These are phyloP conservation scores for Copidosoma floridanum DNA, from an alignment of 1,140 invertebrate species.

Conservation along the genomic window DNA sequence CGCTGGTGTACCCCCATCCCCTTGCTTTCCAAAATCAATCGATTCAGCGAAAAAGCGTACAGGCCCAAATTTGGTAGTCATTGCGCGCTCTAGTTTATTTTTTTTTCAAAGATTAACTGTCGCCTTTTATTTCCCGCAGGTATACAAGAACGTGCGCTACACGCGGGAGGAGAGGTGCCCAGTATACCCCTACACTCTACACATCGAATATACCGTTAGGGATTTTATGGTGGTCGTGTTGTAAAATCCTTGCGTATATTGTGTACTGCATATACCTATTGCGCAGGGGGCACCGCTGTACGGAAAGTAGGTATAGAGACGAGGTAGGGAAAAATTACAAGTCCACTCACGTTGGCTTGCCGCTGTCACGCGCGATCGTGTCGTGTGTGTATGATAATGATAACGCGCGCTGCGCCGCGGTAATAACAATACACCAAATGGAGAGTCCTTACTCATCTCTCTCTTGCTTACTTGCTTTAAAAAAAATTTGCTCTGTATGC, in stretches of 20 bases:
- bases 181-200: too few relatives aligned
- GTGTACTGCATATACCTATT: too few relatives aligned
- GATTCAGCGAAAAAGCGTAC: too few relatives aligned
- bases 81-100: slow-evolving; percentile 10
- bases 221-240: slow-evolving; percentile 39
- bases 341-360: slow-evolving; percentile 41
- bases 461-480: too few relatives aligned
- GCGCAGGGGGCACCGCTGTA: too few relatives aligned
- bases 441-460: too few relatives aligned
- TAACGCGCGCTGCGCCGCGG: neutral
- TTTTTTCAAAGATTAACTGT: slow-evolving; percentile 32
- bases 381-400: neutral
- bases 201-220: slow-evolving; percentile 35
- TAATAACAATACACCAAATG: slow-evolving; percentile 21
- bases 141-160: too few relatives aligned
- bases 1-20: too few relatives aligned
- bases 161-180: too few relatives aligned
- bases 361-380: slow-evolving; percentile 32
- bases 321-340: slow-evolving; percentile 39
- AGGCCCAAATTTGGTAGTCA: slow-evolving; percentile 30
- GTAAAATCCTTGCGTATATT: too few relatives aligned
- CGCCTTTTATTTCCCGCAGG: too few relatives aligned
- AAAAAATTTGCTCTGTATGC: slow-evolving; percentile 22
- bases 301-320: slow-evolving; percentile 16
- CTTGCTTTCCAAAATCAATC: neutral